phyloP scores from a whole-genome alignment of 1,140 invertebrate species.

The Cyrtorhinus lividipennis region DNA sequence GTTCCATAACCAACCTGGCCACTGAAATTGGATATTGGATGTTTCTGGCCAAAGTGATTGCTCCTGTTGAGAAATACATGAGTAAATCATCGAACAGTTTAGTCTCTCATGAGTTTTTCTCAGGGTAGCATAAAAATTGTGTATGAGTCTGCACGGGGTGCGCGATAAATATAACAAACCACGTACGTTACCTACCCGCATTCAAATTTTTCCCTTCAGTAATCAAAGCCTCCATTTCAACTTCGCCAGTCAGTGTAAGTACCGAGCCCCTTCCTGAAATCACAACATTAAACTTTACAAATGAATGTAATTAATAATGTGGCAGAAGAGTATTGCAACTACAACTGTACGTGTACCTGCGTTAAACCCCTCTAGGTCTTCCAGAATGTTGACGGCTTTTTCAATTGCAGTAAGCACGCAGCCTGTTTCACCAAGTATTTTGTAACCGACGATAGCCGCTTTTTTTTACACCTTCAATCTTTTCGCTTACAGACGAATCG shows the following conservation, averaged over 20 bases:
- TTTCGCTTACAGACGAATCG: constrained; percentile 39
- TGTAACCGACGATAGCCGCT: constrained; percentile 43
- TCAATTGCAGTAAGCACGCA: constrained; percentile 59
- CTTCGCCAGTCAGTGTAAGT: constrained; percentile 44
- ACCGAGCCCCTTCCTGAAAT: constrained; percentile 48
- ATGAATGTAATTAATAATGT: no score
- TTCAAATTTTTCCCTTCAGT: constrained; percentile 47
- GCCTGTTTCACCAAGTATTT: constrained; percentile 36
- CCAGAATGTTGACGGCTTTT: constrained; percentile 57
- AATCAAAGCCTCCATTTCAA: constrained; percentile 65
- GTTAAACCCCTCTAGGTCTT: constrained; percentile 66
- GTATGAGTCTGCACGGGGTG: not conserved
- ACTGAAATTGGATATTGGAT: constrained; percentile 54
- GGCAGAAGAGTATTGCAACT: no score
- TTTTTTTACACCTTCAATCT: constrained; percentile 49
- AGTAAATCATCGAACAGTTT: not conserved
- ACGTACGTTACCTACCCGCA: constrained; percentile 35
- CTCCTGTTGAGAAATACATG: constrained; percentile 29
- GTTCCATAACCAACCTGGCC: constrained; percentile 56
- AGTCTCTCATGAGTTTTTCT: constrained; percentile 13
- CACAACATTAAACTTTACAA: no score
- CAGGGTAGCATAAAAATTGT: not conserved
- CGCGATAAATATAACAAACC: no score
- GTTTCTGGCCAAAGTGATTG: constrained; percentile 45
- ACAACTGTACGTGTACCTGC: no score